phyloP scores from a whole-genome alignment of 30 jellyfish, hydroid and myxozoan genomes.

The Turritopsis rubra region DNA sequence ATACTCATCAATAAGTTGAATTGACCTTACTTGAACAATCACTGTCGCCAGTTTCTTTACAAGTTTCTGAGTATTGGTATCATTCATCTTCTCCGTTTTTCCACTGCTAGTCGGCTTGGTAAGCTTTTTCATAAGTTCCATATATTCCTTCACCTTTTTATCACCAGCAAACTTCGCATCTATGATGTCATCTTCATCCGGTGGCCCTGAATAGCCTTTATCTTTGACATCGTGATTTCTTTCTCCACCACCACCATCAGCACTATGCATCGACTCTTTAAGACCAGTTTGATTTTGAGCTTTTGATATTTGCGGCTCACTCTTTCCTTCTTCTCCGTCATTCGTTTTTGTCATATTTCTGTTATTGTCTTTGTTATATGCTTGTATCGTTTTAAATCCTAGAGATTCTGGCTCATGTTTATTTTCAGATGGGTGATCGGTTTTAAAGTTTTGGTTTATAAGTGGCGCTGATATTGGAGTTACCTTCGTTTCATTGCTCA shows the following conservation, averaged over 20 bases:
- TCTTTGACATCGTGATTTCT: no score
- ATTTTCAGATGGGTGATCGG: not conserved
- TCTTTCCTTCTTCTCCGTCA: not conserved
- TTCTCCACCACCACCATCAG: no score
- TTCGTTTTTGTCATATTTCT: not conserved
- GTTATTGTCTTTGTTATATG: not conserved
- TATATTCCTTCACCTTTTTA: not conserved
- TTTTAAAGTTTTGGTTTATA: not conserved
- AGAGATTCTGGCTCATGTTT: not conserved
- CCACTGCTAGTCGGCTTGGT: not conserved
- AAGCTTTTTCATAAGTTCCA: slow-evolving; percentile 2
- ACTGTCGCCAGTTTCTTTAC: not conserved
- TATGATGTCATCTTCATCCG: slow-evolving; percentile 20
- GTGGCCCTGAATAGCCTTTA: not conserved
- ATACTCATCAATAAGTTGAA: not conserved
- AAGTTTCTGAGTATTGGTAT: not conserved
- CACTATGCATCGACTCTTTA: no score
- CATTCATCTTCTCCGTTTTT: not conserved
- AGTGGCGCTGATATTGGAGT: not conserved
- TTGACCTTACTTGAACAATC: not conserved
- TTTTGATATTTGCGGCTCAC: no score
- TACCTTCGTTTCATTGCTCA: not conserved
- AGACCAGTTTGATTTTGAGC: no score
- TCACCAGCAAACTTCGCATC: slow-evolving; percentile 31
- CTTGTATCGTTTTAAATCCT: not conserved